Percentiles rank a stretch among this genome's conserved stretches.
phyloP scores from a whole-genome alignment of 2,888 invertebrate species.

The Scaptomyza polygonia region DNA sequence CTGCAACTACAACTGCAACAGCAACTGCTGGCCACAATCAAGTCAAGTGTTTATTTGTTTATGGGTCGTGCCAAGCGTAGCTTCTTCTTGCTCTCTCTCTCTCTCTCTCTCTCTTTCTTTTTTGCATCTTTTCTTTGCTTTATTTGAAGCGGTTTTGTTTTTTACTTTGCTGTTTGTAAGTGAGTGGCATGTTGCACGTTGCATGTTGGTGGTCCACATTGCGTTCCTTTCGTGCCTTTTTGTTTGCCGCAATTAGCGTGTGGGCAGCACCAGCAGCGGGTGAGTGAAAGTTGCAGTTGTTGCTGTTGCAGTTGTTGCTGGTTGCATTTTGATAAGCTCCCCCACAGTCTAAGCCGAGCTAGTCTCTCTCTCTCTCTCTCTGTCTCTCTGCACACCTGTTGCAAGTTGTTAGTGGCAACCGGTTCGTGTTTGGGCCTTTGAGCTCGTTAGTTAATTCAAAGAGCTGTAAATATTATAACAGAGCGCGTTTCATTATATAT shows the following conservation, averaged over 20 bases:
- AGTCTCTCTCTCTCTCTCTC: neutral
- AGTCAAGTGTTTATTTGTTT: conserved; percentile 82
- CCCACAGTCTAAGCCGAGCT: conserved; percentile 20
- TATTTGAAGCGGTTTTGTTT: conserved; percentile 7
- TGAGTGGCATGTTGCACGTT: conserved; percentile 73
- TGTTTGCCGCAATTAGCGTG: conserved; percentile 78
- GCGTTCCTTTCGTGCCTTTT: conserved; percentile 69
- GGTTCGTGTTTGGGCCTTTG: conserved; percentile 46
- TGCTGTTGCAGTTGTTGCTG: conserved; percentile 55
- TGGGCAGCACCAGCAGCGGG: conserved; percentile 61
- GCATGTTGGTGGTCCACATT: conserved; percentile 74
- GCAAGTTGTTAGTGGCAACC: conserved; percentile 44
- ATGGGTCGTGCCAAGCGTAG: conserved; percentile 43
- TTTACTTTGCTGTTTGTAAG: conserved; percentile 39
- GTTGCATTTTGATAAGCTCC: conserved; percentile 58
- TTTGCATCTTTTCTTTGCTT: conserved; percentile 1
- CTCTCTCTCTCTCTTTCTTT: neutral
- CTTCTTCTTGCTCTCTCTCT: neutral
- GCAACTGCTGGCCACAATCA: conserved; percentile 72
- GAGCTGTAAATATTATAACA: conserved; percentile 77
- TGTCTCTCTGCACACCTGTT: conserved; percentile 60
- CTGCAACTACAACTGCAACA: conserved; percentile 3
- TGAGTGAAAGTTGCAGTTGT: conserved; percentile 63
- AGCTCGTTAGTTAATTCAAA: conserved; percentile 80
- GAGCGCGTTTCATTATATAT: conserved; percentile 72